Percentiles rank a stretch among this genome's conserved stretches.
Evolutionary conservation across 2,797 vertebrate genomes (phyloP).

Genomic region (Myotis vivesi): DNA sequence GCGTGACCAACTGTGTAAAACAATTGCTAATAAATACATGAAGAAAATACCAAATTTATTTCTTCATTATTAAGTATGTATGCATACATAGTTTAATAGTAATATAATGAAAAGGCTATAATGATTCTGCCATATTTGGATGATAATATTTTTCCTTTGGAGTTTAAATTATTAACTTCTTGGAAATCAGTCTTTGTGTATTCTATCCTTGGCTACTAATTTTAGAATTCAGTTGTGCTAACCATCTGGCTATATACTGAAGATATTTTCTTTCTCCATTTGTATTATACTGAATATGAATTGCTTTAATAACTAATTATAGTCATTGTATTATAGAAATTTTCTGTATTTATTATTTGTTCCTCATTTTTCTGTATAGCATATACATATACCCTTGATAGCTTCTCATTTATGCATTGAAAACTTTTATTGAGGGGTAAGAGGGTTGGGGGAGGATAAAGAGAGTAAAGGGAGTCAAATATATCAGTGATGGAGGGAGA

Average conservation of each 20-base stretch:
- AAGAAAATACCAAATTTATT: background rate
- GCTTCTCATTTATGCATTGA: background rate
- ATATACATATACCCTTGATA: background rate
- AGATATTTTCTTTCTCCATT: background rate
- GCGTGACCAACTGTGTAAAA: background rate
- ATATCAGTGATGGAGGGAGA: background rate
- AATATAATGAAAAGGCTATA: background rate
- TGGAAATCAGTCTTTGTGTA: background rate
- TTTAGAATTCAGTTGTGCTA: slow-evolving; percentile 37
- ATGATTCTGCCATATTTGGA: background rate
- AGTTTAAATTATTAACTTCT: slow-evolving; percentile 15
- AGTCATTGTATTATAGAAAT: background rate
- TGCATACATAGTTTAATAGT: background rate
- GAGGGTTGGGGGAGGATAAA: background rate
- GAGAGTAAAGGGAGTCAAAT: background rate
- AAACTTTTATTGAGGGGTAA: background rate
- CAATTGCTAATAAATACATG: background rate
- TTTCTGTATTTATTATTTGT: slow-evolving; percentile 46
- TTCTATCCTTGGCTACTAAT: background rate
- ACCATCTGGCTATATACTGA: background rate
- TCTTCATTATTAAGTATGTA: background rate
- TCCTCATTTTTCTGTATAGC: background rate
- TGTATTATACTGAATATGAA: slow-evolving; percentile 36
- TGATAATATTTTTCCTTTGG: background rate
- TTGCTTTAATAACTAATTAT: slow-evolving; percentile 57